Conservation (phyloP, 2,797 vertebrate genomes). For the Rhinella marina region DNA sequence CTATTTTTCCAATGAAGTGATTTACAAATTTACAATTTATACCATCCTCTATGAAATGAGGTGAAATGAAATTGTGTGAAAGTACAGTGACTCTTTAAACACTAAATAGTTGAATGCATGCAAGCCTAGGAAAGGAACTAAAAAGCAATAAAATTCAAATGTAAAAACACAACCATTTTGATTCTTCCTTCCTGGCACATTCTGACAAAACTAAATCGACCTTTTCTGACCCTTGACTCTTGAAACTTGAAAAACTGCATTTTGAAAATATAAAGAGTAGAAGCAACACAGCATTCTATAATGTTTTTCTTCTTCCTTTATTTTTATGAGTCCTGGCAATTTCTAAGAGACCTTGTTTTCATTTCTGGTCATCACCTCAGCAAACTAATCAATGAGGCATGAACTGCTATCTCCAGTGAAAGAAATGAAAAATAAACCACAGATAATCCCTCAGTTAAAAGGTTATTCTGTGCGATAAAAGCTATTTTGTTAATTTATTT, state of each 20-base stretch:
- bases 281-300: constrained; percentile 62
- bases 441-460: constrained; percentile 99
- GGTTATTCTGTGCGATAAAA: constrained; percentile 99
- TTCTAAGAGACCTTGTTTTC: constrained; percentile 95
- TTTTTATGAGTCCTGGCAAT: constrained; percentile 82
- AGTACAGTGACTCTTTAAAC: not conserved
- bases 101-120: constrained; percentile 42
- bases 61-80: too few relatives aligned
- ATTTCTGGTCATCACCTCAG: constrained; percentile 95
- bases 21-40: too few relatives aligned
- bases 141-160: constrained; percentile 58
- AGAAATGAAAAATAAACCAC: constrained; percentile 99
- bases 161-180: constrained; percentile 70
- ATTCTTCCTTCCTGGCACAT: constrained; percentile 63
- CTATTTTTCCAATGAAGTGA: too few relatives aligned
- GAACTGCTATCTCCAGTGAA: constrained; percentile 93
- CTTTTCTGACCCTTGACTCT: constrained; percentile 65
- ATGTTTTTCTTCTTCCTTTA: constrained; percentile 53
- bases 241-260: constrained; percentile 68
- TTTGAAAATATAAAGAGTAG: constrained; percentile 62
- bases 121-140: constrained; percentile 39
- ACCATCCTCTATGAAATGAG: too few relatives aligned
- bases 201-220: constrained; percentile 66
- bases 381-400: constrained; percentile 99
- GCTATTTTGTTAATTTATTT: constrained; percentile 99